Percentiles rank a stretch among this genome's conserved stretches.
Conservation (phyloP, 2,888 invertebrate genomes). For the Yponomeuta cagnagella region DNA sequence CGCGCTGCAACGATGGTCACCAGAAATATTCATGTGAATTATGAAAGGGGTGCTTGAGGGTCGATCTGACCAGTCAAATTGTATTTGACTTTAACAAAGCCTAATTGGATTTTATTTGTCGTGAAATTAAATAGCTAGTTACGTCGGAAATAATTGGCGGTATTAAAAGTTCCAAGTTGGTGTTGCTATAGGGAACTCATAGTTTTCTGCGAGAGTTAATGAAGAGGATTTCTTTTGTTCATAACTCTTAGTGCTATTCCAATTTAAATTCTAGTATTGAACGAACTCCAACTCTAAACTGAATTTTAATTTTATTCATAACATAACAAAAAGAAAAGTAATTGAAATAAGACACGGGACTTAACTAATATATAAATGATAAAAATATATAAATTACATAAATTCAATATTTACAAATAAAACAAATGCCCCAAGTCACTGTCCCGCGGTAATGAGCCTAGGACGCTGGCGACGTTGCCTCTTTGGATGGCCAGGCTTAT, state of each 20-base stretch:
- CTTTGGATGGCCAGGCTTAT: no score
- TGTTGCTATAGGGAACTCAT: background rate
- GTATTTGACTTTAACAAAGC: constrained; percentile 25
- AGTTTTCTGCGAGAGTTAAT: background rate
- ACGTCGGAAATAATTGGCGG: constrained; percentile 17
- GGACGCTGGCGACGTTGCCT: no score
- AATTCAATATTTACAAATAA: no score
- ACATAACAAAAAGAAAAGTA: no score
- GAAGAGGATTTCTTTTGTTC: background rate
- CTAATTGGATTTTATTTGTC: constrained; percentile 25
- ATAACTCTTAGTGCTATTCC: background rate
- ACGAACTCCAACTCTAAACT: background rate
- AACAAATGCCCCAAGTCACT: no score
- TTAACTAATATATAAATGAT: no score
- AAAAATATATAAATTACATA: no score
- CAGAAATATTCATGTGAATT: background rate
- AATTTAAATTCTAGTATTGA: no score
- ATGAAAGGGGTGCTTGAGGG: constrained; percentile 15
- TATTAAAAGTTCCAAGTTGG: constrained; percentile 2
- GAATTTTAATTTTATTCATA: background rate
- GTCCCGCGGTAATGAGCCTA: no score
- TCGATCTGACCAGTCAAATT: constrained; percentile 19
- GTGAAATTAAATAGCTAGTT: background rate
- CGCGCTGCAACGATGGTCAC: background rate
- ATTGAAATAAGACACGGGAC: no score